Percentiles rank a stretch among this genome's conserved stretches.
phyloP scores from a whole-genome alignment of 64 coral and sea anemone species.

The Porites lutea region DNA sequence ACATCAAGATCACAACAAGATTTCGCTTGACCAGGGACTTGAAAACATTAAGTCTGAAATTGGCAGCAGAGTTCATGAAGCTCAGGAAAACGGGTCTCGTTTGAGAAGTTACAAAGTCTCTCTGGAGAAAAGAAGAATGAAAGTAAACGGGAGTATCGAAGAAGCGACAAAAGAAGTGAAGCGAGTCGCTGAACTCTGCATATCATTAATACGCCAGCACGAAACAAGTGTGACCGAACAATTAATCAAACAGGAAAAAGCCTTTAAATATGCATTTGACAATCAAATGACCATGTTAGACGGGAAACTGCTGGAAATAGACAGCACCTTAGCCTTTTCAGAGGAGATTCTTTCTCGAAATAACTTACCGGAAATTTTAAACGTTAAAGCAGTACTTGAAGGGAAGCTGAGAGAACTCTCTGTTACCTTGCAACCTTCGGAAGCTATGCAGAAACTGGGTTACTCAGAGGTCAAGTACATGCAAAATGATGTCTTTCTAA shows the following conservation, averaged over 20 bases:
- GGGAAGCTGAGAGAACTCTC: not conserved
- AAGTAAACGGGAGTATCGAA: not conserved
- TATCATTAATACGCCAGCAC: slow-evolving; percentile 5
- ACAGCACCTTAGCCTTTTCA: not conserved
- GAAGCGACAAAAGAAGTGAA: not conserved
- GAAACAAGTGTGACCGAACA: not conserved
- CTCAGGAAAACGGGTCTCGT: no score
- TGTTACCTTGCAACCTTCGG: not conserved
- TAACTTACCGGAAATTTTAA: not conserved
- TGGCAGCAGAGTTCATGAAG: not conserved
- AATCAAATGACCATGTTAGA: not conserved
- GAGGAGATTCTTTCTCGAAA: not conserved
- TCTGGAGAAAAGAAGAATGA: not conserved
- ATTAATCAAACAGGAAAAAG: not conserved
- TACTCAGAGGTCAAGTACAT: not conserved
- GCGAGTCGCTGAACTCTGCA: not conserved
- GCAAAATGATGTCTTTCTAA: not conserved
- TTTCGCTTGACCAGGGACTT: no score
- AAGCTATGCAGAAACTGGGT: not conserved
- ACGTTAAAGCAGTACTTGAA: not conserved
- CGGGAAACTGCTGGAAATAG: not conserved
- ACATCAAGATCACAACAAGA: no score
- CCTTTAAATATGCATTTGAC: not conserved
- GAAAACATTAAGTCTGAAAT: not conserved
- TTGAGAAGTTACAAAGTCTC: not conserved